Conservation (phyloP, 2,797 vertebrate species). For the Galaxias olidus region DNA sequence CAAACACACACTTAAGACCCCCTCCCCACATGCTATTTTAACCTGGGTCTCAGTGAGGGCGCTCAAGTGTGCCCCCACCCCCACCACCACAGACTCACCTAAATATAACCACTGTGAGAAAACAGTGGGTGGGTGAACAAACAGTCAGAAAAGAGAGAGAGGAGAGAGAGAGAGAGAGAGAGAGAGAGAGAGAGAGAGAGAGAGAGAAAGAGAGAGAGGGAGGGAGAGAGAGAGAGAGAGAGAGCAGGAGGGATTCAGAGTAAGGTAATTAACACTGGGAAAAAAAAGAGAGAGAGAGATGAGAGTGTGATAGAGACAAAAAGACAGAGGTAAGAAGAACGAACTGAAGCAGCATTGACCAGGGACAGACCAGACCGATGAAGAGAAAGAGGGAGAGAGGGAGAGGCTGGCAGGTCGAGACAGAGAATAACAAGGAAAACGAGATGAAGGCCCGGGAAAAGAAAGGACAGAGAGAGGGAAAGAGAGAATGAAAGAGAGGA, state of each 20-base stretch:
- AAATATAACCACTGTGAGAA: constrained; percentile 52
- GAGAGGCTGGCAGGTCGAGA: constrained; percentile 2
- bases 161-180: not conserved
- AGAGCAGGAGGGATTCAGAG: not conserved
- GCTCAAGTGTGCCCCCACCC: not conserved
- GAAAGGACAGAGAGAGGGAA: not conserved
- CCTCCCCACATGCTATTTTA: constrained; percentile 17
- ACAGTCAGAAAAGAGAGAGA: not conserved
- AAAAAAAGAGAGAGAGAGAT: not conserved
- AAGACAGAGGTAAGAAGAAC: not conserved
- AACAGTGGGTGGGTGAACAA: not conserved
- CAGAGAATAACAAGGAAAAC: not conserved
- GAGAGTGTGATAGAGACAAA: constrained; percentile 1
- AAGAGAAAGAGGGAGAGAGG: not conserved
- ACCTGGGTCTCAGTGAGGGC: constrained; percentile 27
- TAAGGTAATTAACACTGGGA: not conserved
- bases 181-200: not conserved
- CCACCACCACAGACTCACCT: constrained; percentile 12
- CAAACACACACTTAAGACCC: not conserved
- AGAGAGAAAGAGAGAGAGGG: not conserved
- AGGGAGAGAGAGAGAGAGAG: not conserved
- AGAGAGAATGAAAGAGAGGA: not conserved
- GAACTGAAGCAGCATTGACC: no score
- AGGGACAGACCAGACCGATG: no score
- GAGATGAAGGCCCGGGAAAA: not conserved